Evolutionary conservation across 2,113 vertebrate genomes (phyloP), one percentile per base, ranked within the genome.

Genomic region (Triplophysa tibetana): DNA sequence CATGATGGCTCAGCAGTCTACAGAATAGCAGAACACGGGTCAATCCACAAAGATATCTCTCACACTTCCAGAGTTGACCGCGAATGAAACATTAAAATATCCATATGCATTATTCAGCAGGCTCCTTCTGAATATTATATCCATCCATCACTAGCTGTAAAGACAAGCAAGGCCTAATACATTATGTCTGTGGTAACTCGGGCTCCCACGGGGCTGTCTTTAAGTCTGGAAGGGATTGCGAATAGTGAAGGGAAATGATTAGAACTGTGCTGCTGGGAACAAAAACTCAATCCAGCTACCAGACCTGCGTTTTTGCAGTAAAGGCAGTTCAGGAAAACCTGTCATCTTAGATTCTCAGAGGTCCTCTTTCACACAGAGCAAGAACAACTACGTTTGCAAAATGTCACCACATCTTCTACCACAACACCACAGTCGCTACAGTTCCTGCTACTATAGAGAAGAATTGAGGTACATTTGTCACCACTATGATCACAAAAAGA

Each of bases 71-170:
- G 75, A 73, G 67, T 77, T 72, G 79, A 65, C 52, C 73, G 69
- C 56, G 54, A 85, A 81, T 83, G 67, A 83, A 85, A 70, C 70
- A 83, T 83, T 82, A 75, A 84, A 83, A 87, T 70, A 75, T 43
- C 66, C 54, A 19, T 23, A 78, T 80, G 74, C 65, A 83, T 83
- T 79, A 87, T 87, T 83, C 74, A 87, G 21, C 62, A 74, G 64
- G 50, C 56, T 66, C 77, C 70, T 80, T 52, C 50, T 81, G 78
- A 83, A 85, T 85, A 83, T 83, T 77, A 81, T 82, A 84, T 81
- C 78, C 77, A 84, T 86, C 82, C 81, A 80, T 87, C 83, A 81
- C 38, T 72, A 74, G 64, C 73, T 82, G 77, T 85, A 77, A 85
- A 86, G 82, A 84, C 82, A 81, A 85, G 64, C 63, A 61, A 69